phyloP scores from a whole-genome alignment of 1,140 invertebrate species.

The Caenorhabditis remanei region DNA sequence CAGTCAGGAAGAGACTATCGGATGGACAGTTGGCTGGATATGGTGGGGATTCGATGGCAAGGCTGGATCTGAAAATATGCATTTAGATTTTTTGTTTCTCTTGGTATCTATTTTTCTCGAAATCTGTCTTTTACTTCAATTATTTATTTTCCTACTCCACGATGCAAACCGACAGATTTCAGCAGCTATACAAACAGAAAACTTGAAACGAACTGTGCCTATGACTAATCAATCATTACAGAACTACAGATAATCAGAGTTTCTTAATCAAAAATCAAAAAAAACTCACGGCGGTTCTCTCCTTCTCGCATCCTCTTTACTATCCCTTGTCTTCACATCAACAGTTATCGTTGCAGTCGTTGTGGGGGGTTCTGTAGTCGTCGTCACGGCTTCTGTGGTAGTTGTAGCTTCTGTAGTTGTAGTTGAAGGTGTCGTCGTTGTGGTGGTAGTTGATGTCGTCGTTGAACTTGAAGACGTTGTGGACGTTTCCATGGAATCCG shows the following conservation, averaged over 20 bases:
- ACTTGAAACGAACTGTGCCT: too few relatives aligned
- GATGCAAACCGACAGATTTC: too few relatives aligned
- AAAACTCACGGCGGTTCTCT: neutral
- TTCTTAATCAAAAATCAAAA: neutral
- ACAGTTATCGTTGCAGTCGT: neutral
- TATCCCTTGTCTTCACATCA: conserved; percentile 37
- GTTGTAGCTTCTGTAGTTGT: neutral
- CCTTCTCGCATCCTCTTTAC: conserved; percentile 11
- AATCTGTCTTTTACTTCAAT: too few relatives aligned
- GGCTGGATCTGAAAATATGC: neutral
- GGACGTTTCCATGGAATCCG: neutral
- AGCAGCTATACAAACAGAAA: too few relatives aligned
- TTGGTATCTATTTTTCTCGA: neutral
- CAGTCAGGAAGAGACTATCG: conserved; percentile 12
- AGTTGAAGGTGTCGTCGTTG: neutral
- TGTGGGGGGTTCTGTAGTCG: neutral
- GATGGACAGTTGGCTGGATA: conserved; percentile 1
- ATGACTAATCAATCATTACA: too few relatives aligned
- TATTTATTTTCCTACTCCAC: too few relatives aligned
- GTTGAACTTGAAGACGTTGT: neutral
- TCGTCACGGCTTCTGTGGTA: neutral
- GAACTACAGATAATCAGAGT: neutral
- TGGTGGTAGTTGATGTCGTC: neutral
- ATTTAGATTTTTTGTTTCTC: neutral
- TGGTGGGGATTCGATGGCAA: neutral